Base-by-base conservation (phyloP, 2,113 vertebrate species). In the Hippolais icterina region DNA sequence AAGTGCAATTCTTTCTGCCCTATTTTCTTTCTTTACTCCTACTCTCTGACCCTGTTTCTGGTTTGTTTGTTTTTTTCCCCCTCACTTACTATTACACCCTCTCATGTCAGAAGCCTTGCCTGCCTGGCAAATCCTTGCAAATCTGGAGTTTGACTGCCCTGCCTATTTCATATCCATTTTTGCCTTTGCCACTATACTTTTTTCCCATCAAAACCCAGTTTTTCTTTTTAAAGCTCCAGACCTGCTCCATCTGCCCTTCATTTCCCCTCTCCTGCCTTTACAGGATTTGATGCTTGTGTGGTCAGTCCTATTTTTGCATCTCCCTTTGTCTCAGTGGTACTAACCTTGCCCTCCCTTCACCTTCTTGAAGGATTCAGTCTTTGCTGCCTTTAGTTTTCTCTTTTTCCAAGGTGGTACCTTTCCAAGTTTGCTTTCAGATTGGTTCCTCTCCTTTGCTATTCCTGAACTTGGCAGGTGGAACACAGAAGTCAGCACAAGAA, bases 381-480 rank as follows among this genome's bases (percentile, higher is more conserved):
- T 72, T 61, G 14, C 29, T 84, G 61, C 23, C 49, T 71, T 90
- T 83, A 2, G 1, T 69, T 37, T 80, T 92, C 29, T 20, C 10
- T 4, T 94, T 94, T 96, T 93, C 61, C n/a, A 76, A 25, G 65
- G 41, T 75, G 31, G 4, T 87, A 11, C 39, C 60, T 76, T 64
- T 88, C 61, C 61, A 87, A 59, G 50, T 82, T 84, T 86, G 28
- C 75, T 83, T 94, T 83, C n/a, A 69, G n/a, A 33, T 54, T 42
- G 28, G 23, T 88, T 92, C 41, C 44, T 87, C 15, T 94, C 5
- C 66, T 88, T 66, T 6, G 20, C 57, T 90, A 12, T 90, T 93
- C 53, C 54, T 85, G 79, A 77, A 57, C 47, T 95, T 93, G 92
- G 64, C 85, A 90, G 79, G 42, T 92, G 57, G 79, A 75, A 54